These are phyloP conservation scores for Paramuricea clavata DNA, from an alignment of 92 coral and sea anemone genomes.

Conservation along the genomic window DNA sequence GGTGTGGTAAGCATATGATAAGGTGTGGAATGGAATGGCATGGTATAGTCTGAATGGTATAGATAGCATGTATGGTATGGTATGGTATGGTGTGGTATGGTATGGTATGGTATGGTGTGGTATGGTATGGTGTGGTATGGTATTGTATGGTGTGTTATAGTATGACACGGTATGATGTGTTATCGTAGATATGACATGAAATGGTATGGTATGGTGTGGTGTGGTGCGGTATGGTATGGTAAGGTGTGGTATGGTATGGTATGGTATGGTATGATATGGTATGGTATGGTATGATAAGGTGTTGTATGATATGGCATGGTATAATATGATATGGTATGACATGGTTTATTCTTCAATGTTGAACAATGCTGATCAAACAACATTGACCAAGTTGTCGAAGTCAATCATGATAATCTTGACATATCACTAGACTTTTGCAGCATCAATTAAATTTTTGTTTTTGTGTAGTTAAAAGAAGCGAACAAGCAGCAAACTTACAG, in stretches of 20 bases:
- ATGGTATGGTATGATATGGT: not conserved
- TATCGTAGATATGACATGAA: no score
- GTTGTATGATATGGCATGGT: no score
- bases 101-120: not conserved
- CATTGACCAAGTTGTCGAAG: no score
- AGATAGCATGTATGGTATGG: not conserved
- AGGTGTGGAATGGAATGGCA: not conserved
- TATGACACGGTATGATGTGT: not conserved
- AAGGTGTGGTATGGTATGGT: no score
- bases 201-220: not conserved
- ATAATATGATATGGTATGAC: no score
- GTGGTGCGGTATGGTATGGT: not conserved
- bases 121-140: not conserved
- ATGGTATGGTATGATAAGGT: no score
- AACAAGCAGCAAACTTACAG: slow-evolving; percentile 45
- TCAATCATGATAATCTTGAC: no score
- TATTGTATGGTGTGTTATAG: no score
- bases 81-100: not conserved
- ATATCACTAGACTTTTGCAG: no score
- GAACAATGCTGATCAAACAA: no score
- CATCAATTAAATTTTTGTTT: no score
- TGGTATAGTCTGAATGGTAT: no score
- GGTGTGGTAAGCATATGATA: not conserved
- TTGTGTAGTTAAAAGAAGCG: slow-evolving; percentile 19
- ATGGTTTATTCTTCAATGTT: not conserved